These are phyloP conservation scores for Acholoe squamosa DNA, from an alignment of 2,888 invertebrate genomes.

Conservation along the genomic window DNA sequence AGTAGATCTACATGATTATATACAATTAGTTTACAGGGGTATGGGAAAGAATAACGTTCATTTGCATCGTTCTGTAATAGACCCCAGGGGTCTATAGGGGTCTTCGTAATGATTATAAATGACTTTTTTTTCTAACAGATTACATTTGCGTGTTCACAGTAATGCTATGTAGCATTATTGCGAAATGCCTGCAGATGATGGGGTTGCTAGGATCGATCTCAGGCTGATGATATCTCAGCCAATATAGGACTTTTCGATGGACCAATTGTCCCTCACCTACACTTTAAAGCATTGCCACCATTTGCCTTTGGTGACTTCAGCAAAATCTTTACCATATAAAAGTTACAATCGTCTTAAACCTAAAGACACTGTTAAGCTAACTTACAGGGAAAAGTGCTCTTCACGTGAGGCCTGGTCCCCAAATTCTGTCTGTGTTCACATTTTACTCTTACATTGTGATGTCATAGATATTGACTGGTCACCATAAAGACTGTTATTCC, in stretches of 20 bases:
- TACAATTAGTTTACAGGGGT: background rate
- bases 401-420: background rate
- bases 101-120: background rate
- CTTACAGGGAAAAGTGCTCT: background rate
- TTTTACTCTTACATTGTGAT: background rate
- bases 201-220: background rate
- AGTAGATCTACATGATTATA: background rate
- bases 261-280: background rate
- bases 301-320: constrained; percentile 16
- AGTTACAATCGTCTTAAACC: background rate
- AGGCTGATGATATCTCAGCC: background rate
- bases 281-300: background rate
- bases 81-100: background rate
- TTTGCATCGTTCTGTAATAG: background rate
- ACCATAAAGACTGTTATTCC: background rate
- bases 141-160: too few relatives aligned
- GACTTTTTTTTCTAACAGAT: background rate
- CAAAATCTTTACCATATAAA: background rate
- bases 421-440: background rate
- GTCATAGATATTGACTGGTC: background rate
- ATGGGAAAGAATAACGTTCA: background rate
- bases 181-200: background rate
- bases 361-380: background rate
- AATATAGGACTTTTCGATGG: background rate
- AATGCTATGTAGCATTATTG: too few relatives aligned